Conservation (phyloP, 2,113 vertebrate genomes). For the Apteryx owenii region DNA sequence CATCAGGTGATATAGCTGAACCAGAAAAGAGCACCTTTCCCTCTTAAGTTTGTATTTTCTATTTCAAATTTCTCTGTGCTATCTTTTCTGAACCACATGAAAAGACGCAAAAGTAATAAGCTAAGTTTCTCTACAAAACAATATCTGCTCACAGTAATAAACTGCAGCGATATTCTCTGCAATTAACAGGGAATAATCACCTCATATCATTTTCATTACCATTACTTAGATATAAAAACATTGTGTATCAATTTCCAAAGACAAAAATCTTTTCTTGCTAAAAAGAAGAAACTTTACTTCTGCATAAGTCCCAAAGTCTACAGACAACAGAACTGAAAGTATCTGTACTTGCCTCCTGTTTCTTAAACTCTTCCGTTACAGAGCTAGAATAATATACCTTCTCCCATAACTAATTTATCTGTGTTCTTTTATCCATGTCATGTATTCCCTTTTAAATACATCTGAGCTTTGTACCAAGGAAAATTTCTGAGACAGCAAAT, state of each 20-base stretch:
- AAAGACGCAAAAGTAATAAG: neutral
- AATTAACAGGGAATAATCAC: neutral
- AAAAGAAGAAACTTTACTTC: neutral
- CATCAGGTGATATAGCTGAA: neutral
- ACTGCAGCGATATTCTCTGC: neutral
- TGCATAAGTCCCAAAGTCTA: neutral
- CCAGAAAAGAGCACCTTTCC: neutral
- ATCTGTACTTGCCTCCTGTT: neutral
- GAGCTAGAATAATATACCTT: neutral
- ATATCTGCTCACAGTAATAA: neutral
- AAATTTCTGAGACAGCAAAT: constrained; percentile 44
- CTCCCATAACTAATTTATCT: neutral
- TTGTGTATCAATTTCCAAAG: neutral
- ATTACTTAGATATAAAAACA: neutral
- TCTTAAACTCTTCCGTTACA: neutral
- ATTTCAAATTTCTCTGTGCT: neutral
- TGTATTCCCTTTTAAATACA: constrained; percentile 35
- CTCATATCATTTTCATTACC: neutral
- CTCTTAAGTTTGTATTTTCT: neutral
- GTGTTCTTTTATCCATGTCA: constrained; percentile 38
- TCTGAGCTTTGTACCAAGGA: neutral
- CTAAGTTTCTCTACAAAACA: neutral
- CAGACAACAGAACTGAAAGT: neutral
- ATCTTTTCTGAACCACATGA: no score
- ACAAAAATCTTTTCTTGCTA: neutral